Percentiles rank a stretch among this genome's conserved stretches.
Evolutionary conservation across 35 echinoderm and acorn worm genomes (phyloP).

Genomic region (Eucidaris tribuloides): DNA sequence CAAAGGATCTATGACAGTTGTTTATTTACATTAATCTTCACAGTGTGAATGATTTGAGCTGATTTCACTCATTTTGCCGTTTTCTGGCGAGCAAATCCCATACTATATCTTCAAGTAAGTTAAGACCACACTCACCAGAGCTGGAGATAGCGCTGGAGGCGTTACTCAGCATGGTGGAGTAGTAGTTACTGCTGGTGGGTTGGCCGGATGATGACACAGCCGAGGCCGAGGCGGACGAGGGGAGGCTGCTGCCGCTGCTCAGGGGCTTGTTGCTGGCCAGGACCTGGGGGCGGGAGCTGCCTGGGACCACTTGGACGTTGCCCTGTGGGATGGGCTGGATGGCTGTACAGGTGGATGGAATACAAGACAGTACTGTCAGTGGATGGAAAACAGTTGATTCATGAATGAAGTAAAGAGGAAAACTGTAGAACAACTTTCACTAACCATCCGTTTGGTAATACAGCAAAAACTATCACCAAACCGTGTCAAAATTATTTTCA

Average conservation of each 20-base stretch:
- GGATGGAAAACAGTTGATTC: no score
- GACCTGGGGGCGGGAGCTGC: conserved; percentile 57
- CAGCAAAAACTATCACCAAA: no score
- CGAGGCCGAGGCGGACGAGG: no score
- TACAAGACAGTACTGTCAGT: no score
- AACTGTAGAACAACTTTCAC: no score
- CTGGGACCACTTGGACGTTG: conserved; percentile 91
- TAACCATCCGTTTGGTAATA: no score
- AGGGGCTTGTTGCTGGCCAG: conserved; percentile 37
- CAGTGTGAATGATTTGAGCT: no score
- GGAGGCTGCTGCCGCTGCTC: not conserved
- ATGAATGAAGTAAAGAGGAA: no score
- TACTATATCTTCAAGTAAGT: not conserved
- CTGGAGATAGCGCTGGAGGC: conserved; percentile 95
- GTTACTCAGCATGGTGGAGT: conserved; percentile 92
- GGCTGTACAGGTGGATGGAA: conserved; percentile 25
- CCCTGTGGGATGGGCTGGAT: conserved; percentile 87
- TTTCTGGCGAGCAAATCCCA: not conserved
- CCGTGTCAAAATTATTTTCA: no score
- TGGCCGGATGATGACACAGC: not conserved
- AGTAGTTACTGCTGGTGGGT: conserved; percentile 83
- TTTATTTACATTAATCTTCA: not conserved
- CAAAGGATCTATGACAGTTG: not conserved
- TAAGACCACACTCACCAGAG: conserved; percentile 83
- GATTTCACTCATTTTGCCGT: no score